Conservation (phyloP, 2,113 vertebrate genomes). For the Hiodon tergisus region DNA sequence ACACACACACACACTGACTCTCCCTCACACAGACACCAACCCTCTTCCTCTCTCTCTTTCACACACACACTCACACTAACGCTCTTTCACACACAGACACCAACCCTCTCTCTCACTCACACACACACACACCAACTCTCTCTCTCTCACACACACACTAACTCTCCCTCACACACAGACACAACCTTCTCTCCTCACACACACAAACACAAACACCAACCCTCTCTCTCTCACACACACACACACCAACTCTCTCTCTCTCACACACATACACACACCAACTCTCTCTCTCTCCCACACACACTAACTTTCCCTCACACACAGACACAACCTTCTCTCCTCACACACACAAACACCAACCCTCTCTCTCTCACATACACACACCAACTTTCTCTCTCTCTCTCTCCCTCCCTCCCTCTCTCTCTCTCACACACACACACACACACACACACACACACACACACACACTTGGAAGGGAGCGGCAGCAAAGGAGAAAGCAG, state of each 20-base stretch:
- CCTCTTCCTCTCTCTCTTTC: too few species aligned
- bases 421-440: constrained; percentile 15
- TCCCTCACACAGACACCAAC: constrained; percentile 8
- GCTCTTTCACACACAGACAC: too few species aligned
- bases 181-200: constrained; percentile 43
- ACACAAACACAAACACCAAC: constrained; percentile 48
- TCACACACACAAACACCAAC: neutral
- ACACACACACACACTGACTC: constrained; percentile 19
- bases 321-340: too few species aligned
- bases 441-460: constrained; percentile 26
- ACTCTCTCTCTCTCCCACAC: constrained; percentile 13
- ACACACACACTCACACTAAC: too few species aligned
- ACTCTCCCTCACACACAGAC: constrained; percentile 37
- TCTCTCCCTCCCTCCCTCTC: neutral
- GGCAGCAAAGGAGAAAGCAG: constrained; percentile 18
- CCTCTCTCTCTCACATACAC: constrained; percentile 26
- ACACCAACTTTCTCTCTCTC: too few species aligned
- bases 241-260: too few species aligned
- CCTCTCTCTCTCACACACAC: constrained; percentile 14
- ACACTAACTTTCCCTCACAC: constrained; percentile 15
- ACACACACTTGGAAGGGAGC: constrained; percentile 49
- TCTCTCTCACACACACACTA: constrained; percentile 20
- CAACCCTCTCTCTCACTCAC: too few species aligned
- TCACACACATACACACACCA: neutral
- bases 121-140: constrained; percentile 1